A percentile compares a stretch with the other conserved stretches of the same genome.
Evolutionary conservation across 1,140 invertebrate genomes (phyloP).

Genomic region (Pteromalus puparum): DNA sequence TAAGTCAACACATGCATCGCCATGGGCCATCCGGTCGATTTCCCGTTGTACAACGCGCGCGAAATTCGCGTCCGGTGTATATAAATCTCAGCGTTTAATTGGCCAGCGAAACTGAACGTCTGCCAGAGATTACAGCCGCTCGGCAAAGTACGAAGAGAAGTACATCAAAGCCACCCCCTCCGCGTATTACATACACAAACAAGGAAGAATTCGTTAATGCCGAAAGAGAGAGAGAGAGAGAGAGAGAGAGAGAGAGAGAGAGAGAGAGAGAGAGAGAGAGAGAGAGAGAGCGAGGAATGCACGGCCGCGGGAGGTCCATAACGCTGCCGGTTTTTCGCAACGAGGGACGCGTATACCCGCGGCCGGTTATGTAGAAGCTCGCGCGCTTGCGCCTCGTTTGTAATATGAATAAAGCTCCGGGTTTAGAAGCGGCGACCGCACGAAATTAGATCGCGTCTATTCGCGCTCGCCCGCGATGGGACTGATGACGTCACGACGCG

Average conservation of each 20-base stretch:
- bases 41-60: no score
- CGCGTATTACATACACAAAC: no score
- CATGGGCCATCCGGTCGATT: background rate
- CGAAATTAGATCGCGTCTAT: slow-evolving; percentile 72
- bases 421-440: slow-evolving; percentile 65
- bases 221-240: no score
- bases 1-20: no score
- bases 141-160: background rate
- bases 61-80: background rate
- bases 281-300: background rate
- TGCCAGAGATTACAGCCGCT: background rate
- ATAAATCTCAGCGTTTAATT: background rate
- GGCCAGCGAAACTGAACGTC: background rate
- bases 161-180: background rate
- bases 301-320: background rate
- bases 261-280: no score
- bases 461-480: slow-evolving; percentile 57
- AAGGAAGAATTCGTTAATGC: no score
- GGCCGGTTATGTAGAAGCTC: background rate
- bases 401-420: slow-evolving; percentile 73
- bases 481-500: slow-evolving; percentile 64
- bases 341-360: background rate
- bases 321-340: background rate
- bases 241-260: no score
- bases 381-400: slow-evolving; percentile 58